Percentiles rank a stretch among this genome's conserved stretches.
These are phyloP conservation scores for Galerucella pusilla DNA, from an alignment of 2,888 invertebrate species.

Conservation along the genomic window DNA sequence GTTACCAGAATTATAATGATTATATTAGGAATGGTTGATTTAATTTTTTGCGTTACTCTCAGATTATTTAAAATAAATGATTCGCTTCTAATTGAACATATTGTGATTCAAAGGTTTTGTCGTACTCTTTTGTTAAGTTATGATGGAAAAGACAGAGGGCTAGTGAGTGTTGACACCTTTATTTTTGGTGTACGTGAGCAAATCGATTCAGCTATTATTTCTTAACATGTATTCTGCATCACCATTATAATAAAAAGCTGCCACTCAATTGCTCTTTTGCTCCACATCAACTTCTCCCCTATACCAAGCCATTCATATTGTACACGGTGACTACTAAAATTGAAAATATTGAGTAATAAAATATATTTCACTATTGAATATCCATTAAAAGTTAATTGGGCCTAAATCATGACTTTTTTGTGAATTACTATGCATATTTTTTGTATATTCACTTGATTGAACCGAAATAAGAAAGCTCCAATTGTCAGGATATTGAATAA, in stretches of 20 bases:
- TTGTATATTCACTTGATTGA: no score
- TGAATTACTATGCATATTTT: no score
- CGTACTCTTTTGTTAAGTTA: neutral
- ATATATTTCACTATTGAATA: neutral
- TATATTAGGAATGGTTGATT: no score
- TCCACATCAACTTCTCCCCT: slow-evolving; percentile 14
- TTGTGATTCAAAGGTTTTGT: neutral
- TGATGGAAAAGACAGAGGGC: neutral
- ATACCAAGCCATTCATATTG: neutral
- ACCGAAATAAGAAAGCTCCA: no score
- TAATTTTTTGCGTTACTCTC: no score
- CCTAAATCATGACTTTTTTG: no score
- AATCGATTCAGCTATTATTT: slow-evolving; percentile 2
- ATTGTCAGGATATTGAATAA: no score
- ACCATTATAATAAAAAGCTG: slow-evolving; percentile 25
- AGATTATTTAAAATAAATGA: no score
- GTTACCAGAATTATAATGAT: no score
- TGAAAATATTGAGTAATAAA: neutral
- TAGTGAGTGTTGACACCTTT: no score
- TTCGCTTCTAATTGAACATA: no score
- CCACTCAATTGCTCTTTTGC: slow-evolving; percentile 11
- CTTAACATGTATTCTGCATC: slow-evolving; percentile 1
- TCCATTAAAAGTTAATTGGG: no score
- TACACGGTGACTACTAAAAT: slow-evolving; percentile 1
- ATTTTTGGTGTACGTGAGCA: neutral